phyloP scores from a whole-genome alignment of 2,797 vertebrate genomes.

The Ataeniobius toweri region DNA sequence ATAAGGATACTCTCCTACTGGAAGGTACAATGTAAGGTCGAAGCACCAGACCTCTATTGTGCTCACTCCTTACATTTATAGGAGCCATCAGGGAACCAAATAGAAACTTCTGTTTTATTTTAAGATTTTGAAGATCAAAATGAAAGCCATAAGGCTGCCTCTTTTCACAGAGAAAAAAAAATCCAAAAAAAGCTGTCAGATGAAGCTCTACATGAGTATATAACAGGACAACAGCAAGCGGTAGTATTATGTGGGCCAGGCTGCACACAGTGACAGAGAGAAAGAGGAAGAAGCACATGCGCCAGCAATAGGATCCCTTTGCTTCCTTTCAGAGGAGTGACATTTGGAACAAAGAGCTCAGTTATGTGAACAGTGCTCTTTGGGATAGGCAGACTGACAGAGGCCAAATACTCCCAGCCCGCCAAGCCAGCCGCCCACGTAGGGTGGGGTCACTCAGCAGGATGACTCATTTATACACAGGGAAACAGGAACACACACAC shows the following conservation, averaged over 20 bases:
- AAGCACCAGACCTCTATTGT: constrained; percentile 2
- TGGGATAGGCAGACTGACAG: constrained; percentile 76
- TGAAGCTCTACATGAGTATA: constrained; percentile 8
- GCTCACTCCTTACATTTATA: not conserved
- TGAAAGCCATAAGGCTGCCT: constrained; percentile 3
- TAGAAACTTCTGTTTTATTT: not conserved
- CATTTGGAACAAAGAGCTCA: constrained; percentile 83
- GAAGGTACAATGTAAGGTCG: not conserved
- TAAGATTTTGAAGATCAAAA: constrained; percentile 9
- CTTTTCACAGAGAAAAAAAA: not conserved
- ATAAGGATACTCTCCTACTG: not conserved
- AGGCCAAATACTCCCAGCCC: constrained; percentile 73
- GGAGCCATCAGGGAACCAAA: not conserved
- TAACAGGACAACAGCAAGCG: not conserved
- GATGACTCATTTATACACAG: constrained; percentile 77
- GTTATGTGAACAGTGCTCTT: constrained; percentile 80
- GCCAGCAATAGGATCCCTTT: constrained; percentile 52
- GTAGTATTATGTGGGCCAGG: constrained; percentile 9
- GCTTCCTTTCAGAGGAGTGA: constrained; percentile 72
- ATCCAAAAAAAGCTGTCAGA: not conserved
- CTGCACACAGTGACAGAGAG: constrained; percentile 23
- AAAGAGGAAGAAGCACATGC: constrained; percentile 32
- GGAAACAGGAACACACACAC: constrained; percentile 45
- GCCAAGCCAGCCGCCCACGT: constrained; percentile 80
- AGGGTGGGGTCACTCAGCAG: constrained; percentile 78